Evolutionary conservation across 2,888 invertebrate species (phyloP), one percentile per base, ranked within the genome.

Genomic region (Hecatera dysodea): DNA sequence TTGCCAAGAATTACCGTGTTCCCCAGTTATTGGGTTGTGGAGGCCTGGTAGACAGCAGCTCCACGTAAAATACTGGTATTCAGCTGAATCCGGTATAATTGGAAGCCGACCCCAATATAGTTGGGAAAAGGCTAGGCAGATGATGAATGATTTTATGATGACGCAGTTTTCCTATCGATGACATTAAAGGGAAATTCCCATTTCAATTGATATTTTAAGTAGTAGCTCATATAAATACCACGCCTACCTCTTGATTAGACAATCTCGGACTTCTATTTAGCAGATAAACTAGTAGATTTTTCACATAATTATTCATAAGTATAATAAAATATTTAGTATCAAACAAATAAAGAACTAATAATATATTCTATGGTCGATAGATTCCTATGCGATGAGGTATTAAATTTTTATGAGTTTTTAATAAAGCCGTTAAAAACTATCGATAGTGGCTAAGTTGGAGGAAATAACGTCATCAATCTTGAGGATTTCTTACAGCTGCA

Each of bases 341-440:
- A 60, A 67, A 59, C 67, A 81, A 74, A 76, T 67, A 72, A 64
- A 59, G 57, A 78, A 66, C 66, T 75, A 78, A 76, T 80, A 80
- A 74, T 66, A 69, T 80, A 75, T 85, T 75, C 83, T 63, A 78
- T 75, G 60, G 72, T 64, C 75, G 11, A 80, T 67, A 67, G 39
- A 78, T 67, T 67, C 52, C 56, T 60, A 46, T 60, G 67, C 57
- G 64, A 83, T 69, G 75, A 83, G 75, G 64, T 67, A 83, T 73
- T 81, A 72, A 83, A 83, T 36, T 24, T 83, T 85, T 83, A 85
- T 67, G 70, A 79, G 60, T 68, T 65, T 82, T 84, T 81, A 84
- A 87, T 86, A 84, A 86, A 87, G 86, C 75, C 42, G 80, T 86
- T 77, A 86, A 67, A n/a, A 75, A 59, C 52, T 64, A 50, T 52